These are phyloP conservation scores for Pterocles orientalis DNA, from an alignment of 2,113 vertebrate species.

Conservation along the genomic window DNA sequence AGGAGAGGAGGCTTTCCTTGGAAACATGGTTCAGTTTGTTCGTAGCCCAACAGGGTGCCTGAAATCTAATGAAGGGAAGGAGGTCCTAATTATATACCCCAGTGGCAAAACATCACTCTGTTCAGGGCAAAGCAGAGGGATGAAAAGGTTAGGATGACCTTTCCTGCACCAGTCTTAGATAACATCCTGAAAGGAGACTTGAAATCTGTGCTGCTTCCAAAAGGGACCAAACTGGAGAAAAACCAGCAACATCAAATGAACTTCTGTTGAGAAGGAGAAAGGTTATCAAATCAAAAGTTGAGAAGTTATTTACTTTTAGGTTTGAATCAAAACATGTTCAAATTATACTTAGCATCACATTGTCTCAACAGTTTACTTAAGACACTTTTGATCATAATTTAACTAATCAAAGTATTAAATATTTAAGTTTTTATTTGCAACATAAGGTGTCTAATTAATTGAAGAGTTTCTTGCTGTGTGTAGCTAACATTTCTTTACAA, in stretches of 20 bases:
- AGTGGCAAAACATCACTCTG: background rate
- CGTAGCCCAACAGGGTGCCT: background rate
- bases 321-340: background rate
- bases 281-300: conserved; percentile 42
- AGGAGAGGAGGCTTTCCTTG: background rate
- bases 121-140: background rate
- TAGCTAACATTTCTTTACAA: background rate
- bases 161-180: background rate
- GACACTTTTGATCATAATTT: background rate
- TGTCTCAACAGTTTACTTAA: background rate
- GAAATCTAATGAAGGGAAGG: background rate
- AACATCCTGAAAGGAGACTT: conserved; percentile 17
- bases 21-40: conserved; percentile 17
- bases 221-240: background rate
- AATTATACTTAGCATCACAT: background rate
- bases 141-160: conserved; percentile 42
- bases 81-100: conserved; percentile 6
- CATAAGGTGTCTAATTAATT: background rate
- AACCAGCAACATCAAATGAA: conserved; percentile 12
- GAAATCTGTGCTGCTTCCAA: conserved; percentile 29
- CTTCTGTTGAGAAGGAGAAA: conserved; percentile 38
- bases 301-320: conserved; percentile 1
- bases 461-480: background rate
- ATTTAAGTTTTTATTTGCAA: background rate
- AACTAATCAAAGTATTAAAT: background rate